Conservation (phyloP, 92 coral and sea anemone species). For the Meandrina meandrites region DNA sequence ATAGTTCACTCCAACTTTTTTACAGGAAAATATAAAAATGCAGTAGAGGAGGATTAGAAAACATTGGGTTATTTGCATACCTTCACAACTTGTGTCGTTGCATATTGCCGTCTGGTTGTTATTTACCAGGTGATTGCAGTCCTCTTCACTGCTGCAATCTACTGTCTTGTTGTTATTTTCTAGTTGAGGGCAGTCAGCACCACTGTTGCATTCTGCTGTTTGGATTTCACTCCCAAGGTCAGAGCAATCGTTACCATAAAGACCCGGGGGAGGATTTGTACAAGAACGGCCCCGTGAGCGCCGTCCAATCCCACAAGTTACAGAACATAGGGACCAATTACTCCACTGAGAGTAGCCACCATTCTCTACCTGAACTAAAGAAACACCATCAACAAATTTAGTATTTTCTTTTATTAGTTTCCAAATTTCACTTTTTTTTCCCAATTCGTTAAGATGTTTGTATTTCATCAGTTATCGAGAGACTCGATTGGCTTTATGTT, state of each 20-base stretch:
- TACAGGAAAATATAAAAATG: no score
- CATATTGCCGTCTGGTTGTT: neutral
- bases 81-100: neutral
- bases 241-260: slow-evolving; percentile 20
- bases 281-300: slow-evolving; percentile 5
- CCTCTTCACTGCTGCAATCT: neutral
- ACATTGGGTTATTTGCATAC: neutral
- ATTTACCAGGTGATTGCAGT: neutral
- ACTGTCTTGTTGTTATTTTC: neutral
- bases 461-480: neutral
- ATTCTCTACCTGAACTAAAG: neutral
- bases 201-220: neutral
- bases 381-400: neutral
- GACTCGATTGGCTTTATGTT: neutral
- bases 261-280: slow-evolving; percentile 11
- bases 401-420: no score
- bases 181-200: neutral
- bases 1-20: no score
- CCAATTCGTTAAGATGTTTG: neutral
- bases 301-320: slow-evolving; percentile 9
- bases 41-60: no score
- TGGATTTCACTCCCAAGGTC: neutral
- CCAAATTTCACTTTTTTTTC: no score
- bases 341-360: slow-evolving; percentile 18
- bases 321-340: slow-evolving; percentile 5